Percentiles rank a stretch among this genome's conserved stretches.
Evolutionary conservation across 37 sponge, comb jelly and placozoan genomes (phyloP).

Genomic region (Mnemiopsis leidyi): DNA sequence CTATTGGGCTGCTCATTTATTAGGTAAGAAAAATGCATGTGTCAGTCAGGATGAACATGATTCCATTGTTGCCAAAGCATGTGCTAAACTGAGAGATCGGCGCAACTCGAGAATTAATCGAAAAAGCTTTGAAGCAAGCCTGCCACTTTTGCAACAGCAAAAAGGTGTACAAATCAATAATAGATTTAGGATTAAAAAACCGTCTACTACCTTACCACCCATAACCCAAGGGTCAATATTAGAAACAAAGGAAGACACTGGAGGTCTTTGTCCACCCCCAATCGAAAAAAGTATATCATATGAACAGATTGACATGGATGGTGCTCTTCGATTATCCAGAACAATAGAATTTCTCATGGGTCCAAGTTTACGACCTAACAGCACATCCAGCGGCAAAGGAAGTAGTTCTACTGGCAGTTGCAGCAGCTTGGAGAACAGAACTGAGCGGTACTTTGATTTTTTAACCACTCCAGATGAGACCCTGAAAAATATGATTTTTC

Average conservation of each 20-base stretch:
- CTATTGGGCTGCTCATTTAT: not conserved
- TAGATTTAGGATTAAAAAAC: not conserved
- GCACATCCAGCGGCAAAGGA: not conserved
- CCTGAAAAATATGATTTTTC: constrained; percentile 20
- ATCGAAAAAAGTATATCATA: not conserved
- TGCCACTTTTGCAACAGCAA: not conserved
- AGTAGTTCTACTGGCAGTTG: not conserved
- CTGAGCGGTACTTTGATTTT: not conserved
- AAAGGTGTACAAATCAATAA: no score
- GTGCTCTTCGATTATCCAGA: not conserved
- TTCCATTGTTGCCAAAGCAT: not conserved
- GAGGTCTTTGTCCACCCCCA: no score
- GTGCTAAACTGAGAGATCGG: constrained; percentile 11
- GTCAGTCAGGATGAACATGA: not conserved
- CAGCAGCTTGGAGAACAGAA: not conserved
- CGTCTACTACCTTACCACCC: not conserved
- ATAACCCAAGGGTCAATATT: not conserved
- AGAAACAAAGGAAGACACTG: no score
- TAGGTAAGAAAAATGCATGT: not conserved
- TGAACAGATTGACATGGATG: not conserved
- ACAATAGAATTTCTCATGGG: not conserved
- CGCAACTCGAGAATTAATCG: not conserved
- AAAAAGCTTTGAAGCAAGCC: not conserved
- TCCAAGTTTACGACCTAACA: not conserved
- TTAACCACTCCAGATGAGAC: not conserved